phyloP scores from a whole-genome alignment of 2,113 vertebrate genomes.

The Motacilla tschutschensis region DNA sequence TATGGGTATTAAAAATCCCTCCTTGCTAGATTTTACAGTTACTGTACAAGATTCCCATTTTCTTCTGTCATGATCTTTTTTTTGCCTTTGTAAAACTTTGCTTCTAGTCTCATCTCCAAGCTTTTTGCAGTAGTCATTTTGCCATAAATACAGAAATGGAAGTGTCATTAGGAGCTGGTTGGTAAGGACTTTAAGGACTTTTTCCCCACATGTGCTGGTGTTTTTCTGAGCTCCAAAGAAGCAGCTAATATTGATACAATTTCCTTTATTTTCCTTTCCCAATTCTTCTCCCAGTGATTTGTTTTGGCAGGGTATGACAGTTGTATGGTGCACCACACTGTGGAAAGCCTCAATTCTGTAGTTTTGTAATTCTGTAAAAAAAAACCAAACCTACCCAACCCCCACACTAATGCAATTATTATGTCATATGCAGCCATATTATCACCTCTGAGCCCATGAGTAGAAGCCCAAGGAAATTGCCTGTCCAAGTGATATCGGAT shows the following conservation, averaged over 20 bases:
- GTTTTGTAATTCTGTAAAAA: background rate
- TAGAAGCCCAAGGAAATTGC: background rate
- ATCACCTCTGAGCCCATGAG: background rate
- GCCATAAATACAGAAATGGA: background rate
- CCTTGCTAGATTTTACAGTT: background rate
- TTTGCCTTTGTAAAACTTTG: background rate
- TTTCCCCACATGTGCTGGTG: background rate
- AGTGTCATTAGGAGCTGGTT: background rate
- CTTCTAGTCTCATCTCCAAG: background rate
- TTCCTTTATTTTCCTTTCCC: background rate
- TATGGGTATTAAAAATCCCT: background rate
- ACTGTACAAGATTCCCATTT: background rate
- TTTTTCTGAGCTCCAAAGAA: background rate
- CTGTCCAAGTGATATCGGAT: rapidly evolving
- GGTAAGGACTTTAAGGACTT: background rate
- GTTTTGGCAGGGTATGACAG: background rate
- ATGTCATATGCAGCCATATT: background rate
- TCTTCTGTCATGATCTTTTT: background rate
- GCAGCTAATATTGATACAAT: background rate
- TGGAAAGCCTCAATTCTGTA: background rate
- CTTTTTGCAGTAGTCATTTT: background rate
- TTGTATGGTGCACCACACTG: background rate
- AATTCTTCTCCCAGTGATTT: background rate
- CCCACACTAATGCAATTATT: background rate
- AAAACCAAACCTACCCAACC: background rate